Evolutionary conservation across 1,140 invertebrate species (phyloP).

Genomic region (Anastrepha ludens): DNA sequence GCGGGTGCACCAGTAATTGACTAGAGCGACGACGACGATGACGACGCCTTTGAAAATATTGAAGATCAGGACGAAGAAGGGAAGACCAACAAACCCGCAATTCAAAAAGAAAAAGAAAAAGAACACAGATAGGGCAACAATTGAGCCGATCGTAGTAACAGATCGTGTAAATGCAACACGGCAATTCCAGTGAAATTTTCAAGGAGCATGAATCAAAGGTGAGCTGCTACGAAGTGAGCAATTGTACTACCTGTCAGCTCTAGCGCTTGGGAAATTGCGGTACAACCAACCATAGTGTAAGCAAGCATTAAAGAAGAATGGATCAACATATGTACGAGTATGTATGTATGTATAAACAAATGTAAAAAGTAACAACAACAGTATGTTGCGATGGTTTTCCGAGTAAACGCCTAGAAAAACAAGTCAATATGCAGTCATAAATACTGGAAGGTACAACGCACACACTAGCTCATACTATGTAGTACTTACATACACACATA

Average conservation of each 20-base stretch:
- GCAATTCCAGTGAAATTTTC: slow-evolving; percentile 35
- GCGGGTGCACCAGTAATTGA: slow-evolving; percentile 32
- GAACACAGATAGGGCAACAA: background rate
- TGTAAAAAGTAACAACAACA: background rate
- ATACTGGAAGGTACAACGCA: background rate
- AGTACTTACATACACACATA: background rate
- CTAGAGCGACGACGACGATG: background rate
- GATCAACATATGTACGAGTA: background rate
- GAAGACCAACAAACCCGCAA: background rate
- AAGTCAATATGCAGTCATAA: background rate
- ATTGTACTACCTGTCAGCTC: slow-evolving; percentile 17
- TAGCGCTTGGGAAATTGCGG: no score
- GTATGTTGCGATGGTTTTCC: background rate
- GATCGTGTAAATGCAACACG: background rate
- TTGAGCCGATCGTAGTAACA: background rate
- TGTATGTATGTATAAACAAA: no score
- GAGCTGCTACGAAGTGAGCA: slow-evolving; percentile 35
- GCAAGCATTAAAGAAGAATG: background rate
- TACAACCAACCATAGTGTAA: background rate
- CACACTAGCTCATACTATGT: background rate
- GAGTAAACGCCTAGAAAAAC: background rate
- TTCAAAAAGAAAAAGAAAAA: background rate
- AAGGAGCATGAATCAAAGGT: slow-evolving; percentile 46
- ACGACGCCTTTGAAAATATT: background rate
- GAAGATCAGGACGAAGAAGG: background rate